Evolutionary conservation across 2,888 invertebrate species (phyloP).

Genomic region (Agrenia bidenticulata): DNA sequence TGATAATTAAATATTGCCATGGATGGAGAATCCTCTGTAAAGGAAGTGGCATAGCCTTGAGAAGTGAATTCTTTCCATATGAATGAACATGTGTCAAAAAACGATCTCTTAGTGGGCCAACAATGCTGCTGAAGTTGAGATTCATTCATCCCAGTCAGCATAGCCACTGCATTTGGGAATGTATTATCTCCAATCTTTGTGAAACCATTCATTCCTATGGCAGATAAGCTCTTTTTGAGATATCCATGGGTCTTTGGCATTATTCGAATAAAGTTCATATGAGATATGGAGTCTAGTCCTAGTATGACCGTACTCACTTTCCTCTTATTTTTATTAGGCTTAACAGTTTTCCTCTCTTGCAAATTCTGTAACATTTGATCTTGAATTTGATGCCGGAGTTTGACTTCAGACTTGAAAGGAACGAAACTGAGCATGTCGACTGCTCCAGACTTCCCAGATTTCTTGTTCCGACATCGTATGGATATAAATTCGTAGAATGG

Average conservation of each 20-base stretch:
- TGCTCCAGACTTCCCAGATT: background rate
- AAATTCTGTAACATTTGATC: background rate
- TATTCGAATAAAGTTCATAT: conserved; percentile 74
- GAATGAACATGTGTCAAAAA: conserved; percentile 79
- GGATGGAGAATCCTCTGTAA: conserved; percentile 77
- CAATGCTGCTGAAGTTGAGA: conserved; percentile 57
- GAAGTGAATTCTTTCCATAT: conserved; percentile 78
- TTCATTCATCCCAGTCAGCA: conserved; percentile 69
- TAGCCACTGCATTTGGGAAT: conserved; percentile 82
- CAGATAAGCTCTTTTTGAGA: conserved; percentile 64
- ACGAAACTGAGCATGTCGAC: conserved; percentile 34
- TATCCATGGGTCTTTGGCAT: conserved; percentile 59
- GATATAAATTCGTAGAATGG: conserved; percentile 9
- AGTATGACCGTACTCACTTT: conserved; percentile 80
- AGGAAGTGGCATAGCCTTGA: conserved; percentile 71
- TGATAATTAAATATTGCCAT: conserved; percentile 80
- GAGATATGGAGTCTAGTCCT: conserved; percentile 81
- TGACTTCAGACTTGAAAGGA: conserved; percentile 26
- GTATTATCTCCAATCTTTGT: conserved; percentile 84
- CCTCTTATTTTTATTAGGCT: conserved; percentile 18
- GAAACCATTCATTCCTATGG: conserved; percentile 80
- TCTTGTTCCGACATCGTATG: background rate
- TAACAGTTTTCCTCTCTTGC: background rate
- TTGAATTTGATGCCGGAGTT: background rate
- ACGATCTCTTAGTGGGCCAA: conserved; percentile 61